Conservation (phyloP, 2,113 vertebrate species). For the Pampusana beccarii region DNA sequence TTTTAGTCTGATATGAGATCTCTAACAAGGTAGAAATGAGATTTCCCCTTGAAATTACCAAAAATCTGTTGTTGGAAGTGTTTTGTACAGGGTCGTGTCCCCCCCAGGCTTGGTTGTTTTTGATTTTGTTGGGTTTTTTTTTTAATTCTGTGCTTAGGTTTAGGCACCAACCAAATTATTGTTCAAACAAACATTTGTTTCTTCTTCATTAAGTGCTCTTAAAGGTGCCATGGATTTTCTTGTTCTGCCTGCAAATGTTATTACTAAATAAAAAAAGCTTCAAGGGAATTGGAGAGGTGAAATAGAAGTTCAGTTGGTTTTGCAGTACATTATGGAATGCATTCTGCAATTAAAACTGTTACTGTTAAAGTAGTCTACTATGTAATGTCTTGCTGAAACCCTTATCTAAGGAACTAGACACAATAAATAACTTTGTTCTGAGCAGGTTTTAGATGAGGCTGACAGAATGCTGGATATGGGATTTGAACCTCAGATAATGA, state of each 20-base stretch:
- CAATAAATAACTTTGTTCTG: neutral
- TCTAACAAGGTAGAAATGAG: neutral
- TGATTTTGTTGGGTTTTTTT: neutral
- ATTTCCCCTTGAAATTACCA: neutral
- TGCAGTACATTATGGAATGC: neutral
- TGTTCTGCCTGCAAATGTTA: neutral
- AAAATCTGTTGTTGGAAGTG: neutral
- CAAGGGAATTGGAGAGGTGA: neutral
- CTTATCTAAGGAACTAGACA: neutral
- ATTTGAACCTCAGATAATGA: slow-evolving; percentile 98
- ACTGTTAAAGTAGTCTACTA: neutral
- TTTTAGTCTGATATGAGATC: neutral
- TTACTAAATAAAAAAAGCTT: neutral
- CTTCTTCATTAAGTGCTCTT: neutral
- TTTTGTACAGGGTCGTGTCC: neutral
- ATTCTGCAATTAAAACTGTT: neutral
- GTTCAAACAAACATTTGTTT: neutral
- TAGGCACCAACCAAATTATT: neutral
- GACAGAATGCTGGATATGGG: slow-evolving; percentile 98
- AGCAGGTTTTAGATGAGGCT: slow-evolving; percentile 95
- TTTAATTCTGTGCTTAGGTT: neutral
- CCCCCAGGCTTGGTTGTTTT: neutral
- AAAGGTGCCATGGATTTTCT: neutral
- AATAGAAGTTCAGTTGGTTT: neutral
- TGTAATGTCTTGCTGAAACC: neutral